Base-by-base conservation (phyloP, 2,888 invertebrate genomes). In the Gisinianus flammeolus region DNA sequence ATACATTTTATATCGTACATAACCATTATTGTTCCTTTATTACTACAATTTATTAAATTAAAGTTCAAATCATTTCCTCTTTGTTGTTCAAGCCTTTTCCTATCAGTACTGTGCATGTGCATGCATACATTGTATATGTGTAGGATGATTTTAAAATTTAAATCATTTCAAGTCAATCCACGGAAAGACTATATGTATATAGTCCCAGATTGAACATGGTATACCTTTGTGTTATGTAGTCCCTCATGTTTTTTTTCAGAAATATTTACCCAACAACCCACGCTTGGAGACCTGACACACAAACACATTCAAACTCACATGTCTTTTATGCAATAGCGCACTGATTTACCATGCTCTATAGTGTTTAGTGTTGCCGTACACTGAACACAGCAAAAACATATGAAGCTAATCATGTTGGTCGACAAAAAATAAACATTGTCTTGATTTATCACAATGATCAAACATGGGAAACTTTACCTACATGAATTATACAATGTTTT, bases 61-160 rank as follows among this genome's bases (percentile, higher is more conserved):
- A 30, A 71, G 30, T 56, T 56, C 70, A 70, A 71, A 58, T 71
- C 71, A 56, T 30, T 71, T 71, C 56, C 56, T 71, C 44, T 33
- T 12, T n/a, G 22, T 24, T 26, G 5, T 4, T 12, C 2, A 66
- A 6, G 26, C 19, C 31, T 44, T 24, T 3, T n/a, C 2, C 22
- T 31, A 19, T 22, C 24, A 22, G 22, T 52, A 33, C 22, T 52
- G n/a, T 69, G 31, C 26, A 44, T 6, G 64, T 6, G 22, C 56
- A 56, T 28, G n/a, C 64, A 64, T 26, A 19, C 64, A 24, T 26
- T 31, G 28, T 66, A 66, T 16, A 31, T 6, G 26, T 5, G 24
- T 24, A 62, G 24, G 24, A 10, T 10, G 22, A 22, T 5, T 22
- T 62, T 62, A 26, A n/a, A n/a, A n/a, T n/a, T n/a, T n/a, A n/a